Base-by-base conservation (phyloP, 2,888 invertebrate genomes). In the Malthinus flaveolus region DNA sequence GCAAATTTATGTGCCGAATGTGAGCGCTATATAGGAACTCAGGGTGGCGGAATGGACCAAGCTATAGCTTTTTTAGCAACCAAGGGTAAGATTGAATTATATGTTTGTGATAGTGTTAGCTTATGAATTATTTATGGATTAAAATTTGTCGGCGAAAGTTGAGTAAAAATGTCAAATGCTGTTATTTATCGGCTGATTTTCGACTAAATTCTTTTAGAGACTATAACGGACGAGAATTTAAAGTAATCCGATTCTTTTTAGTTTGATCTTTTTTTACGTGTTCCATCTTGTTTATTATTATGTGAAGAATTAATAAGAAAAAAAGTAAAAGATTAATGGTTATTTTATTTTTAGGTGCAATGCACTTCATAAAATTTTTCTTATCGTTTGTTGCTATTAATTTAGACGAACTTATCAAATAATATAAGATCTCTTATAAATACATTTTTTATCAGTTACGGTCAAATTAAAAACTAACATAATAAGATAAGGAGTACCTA, bases 1-100 rank as follows among this genome's bases (percentile, higher is more conserved):
- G 97, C 98, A 10, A 87, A 89, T 45, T 78, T 97, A 62, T 94
- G 97, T 75, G 96, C 97, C 0, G 84, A 83, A 65, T 90, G 94
- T 74, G 99, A 99, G 80, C 85, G 90, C 64, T 93, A 93, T 71
- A 96, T 99, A 67, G 99, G 99, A 13, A 97, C 98, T 1, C 91
- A 95, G 79, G 98, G 99, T 15, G 99, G 99, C 36, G 99, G 99
- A 61, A 99, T 99, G 99, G 99, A 99, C 79, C 99, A 99, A 80
- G 97, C 99, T 0, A 97, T 97, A 71, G 95, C 95, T 49, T 93
- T 97, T 78, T 84, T 97, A 37, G 98, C 93, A 2, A 86, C 87
- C 73, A 83, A 86, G 76, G 89, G 85, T 85, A 74, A 73, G 68
- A 23, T 66, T 53, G 49, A 49, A 49, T 55, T 53, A 51, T 61